phyloP scores from a whole-genome alignment of 2,888 invertebrate genomes.

The Fragum sueziense region DNA sequence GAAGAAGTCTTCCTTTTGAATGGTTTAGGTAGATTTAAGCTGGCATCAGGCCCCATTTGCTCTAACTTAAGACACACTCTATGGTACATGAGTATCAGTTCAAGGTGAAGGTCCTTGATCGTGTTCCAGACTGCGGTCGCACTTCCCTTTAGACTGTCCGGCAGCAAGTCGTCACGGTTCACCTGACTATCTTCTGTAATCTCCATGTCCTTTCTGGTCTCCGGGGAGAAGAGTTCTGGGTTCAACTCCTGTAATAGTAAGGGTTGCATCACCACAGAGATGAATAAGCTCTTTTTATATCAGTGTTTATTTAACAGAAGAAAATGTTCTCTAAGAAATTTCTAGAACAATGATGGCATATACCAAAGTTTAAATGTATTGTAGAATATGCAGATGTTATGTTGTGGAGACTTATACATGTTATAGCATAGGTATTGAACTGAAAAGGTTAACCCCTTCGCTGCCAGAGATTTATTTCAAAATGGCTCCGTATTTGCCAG shows the following conservation, averaged over 20 bases:
- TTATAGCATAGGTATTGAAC: too few relatives aligned
- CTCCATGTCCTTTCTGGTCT: slow-evolving; percentile 45
- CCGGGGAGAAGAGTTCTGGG: slow-evolving; percentile 74
- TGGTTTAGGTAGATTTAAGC: slow-evolving; percentile 63
- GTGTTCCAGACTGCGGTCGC: slow-evolving; percentile 79
- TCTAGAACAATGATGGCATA: too few relatives aligned
- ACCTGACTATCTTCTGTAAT: slow-evolving; percentile 48
- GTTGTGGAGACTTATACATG: too few relatives aligned
- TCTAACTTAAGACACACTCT: slow-evolving; percentile 79
- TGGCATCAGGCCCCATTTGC: slow-evolving; percentile 69
- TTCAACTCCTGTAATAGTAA: slow-evolving; percentile 72
- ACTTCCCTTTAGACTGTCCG: slow-evolving; percentile 66
- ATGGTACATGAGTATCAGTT: slow-evolving; percentile 80
- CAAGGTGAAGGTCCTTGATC: slow-evolving; percentile 80
- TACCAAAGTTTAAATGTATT: too few relatives aligned
- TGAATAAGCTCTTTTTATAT: too few relatives aligned
- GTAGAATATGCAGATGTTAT: too few relatives aligned
- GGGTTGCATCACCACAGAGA: too few relatives aligned
- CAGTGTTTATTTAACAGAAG: too few relatives aligned
- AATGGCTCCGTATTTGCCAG: too few relatives aligned
- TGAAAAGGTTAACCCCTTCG: too few relatives aligned
- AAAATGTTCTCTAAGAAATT: too few relatives aligned
- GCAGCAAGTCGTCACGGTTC: slow-evolving; percentile 59
- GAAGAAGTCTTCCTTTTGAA: slow-evolving; percentile 68
- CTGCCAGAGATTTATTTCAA: too few relatives aligned